phyloP scores from a whole-genome alignment of 2,113 vertebrate species.

The Sylvicapra grimmia region DNA sequence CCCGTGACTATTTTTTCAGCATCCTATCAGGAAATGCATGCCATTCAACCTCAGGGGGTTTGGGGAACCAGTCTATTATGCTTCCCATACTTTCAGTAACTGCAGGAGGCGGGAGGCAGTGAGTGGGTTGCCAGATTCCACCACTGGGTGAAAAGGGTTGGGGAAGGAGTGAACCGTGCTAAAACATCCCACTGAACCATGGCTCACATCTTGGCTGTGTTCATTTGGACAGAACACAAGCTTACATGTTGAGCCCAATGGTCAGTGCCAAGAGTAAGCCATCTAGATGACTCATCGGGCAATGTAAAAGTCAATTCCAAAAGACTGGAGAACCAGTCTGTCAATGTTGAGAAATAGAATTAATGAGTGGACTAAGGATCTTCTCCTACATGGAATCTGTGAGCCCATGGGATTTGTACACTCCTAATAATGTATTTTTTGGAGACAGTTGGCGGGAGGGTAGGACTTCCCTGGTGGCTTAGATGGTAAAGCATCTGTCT shows the following conservation, averaged over 20 bases:
- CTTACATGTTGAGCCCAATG: not conserved
- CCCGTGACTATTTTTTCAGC: not conserved
- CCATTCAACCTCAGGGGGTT: not conserved
- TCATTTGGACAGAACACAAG: not conserved
- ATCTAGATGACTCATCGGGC: not conserved
- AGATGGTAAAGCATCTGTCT: too few species aligned
- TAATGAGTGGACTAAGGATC: not conserved
- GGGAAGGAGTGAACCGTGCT: not conserved
- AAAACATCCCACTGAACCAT: not conserved
- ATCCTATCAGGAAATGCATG: not conserved
- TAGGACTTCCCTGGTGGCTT: too few species aligned
- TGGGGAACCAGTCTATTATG: not conserved
- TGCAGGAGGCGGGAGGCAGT: not conserved
- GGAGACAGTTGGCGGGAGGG: too few species aligned
- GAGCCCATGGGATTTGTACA: not conserved
- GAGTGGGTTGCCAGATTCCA: not conserved
- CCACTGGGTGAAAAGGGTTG: not conserved
- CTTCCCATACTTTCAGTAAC: not conserved
- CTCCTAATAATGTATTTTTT: not conserved
- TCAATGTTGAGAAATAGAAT: not conserved
- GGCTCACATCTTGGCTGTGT: not conserved
- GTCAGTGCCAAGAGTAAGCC: not conserved
- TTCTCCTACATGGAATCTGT: not conserved
- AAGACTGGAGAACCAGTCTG: not conserved
- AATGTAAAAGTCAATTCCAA: not conserved